phyloP scores from a whole-genome alignment of 2,888 invertebrate genomes.

The Lochmaea crataegi region DNA sequence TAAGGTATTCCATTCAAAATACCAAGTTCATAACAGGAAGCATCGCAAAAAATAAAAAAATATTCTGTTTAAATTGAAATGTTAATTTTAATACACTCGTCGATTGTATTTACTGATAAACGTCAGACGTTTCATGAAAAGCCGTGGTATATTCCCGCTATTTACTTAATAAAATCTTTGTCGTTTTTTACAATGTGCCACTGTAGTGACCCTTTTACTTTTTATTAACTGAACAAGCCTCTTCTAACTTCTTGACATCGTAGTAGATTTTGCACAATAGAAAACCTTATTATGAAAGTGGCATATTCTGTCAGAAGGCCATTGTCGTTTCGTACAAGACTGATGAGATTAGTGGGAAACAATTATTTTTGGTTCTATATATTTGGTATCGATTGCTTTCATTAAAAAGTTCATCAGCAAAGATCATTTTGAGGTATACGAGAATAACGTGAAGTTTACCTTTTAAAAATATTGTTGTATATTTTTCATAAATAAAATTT shows the following conservation, averaged over 20 bases:
- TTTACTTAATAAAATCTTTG: slow-evolving; percentile 1
- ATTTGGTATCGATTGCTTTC: not conserved
- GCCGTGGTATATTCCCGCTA: not conserved
- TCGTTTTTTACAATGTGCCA: not conserved
- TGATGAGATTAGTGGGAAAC: not conserved
- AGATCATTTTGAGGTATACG: too few species aligned
- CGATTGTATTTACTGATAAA: not conserved
- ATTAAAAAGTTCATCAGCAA: too few species aligned
- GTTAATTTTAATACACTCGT: not conserved
- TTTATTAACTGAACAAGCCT: slow-evolving; percentile 13
- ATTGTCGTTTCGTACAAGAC: not conserved
- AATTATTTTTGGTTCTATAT: not conserved
- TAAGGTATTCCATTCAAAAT: too few species aligned
- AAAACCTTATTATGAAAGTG: not conserved
- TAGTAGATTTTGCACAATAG: slow-evolving; percentile 4
- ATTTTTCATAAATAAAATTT: too few species aligned
- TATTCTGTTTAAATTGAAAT: not conserved
- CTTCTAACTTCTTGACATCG: slow-evolving; percentile 4
- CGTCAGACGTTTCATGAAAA: not conserved
- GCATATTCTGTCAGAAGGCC: not conserved
- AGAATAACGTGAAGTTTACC: too few species aligned
- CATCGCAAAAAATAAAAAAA: not conserved
- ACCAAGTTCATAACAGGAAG: not conserved
- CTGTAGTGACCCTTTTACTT: slow-evolving; percentile 1
- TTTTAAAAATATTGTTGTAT: too few species aligned